A percentile compares a stretch with the other conserved stretches of the same genome.
phyloP scores from a whole-genome alignment of 2,797 vertebrate genomes.

The Scyliorhinus canicula region DNA sequence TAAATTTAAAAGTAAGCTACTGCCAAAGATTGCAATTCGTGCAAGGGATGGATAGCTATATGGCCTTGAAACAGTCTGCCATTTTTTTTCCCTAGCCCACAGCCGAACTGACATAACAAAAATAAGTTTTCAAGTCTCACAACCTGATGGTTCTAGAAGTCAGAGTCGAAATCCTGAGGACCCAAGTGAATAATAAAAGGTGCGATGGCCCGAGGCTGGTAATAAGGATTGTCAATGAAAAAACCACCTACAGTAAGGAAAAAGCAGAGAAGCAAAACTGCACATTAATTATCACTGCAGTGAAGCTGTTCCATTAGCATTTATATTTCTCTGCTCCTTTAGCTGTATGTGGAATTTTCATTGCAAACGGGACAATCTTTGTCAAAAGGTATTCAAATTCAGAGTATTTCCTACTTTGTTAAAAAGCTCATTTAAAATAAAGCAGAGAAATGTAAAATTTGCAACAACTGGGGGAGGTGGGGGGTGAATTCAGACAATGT shows the following conservation, averaged over 20 bases:
- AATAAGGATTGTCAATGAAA: slow-evolving; percentile 99
- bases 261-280: slow-evolving; percentile 75
- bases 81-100: not conserved
- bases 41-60: not conserved
- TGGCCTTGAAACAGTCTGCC: slow-evolving; percentile 28
- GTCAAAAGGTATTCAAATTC: slow-evolving; percentile 65
- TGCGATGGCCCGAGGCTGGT: slow-evolving; percentile 93
- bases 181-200: slow-evolving; percentile 98
- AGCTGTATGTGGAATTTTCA: slow-evolving; percentile 83
- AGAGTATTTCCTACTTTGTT: slow-evolving; percentile 63
- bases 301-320: slow-evolving; percentile 62
- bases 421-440: slow-evolving; percentile 66
- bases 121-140: slow-evolving; percentile 68
- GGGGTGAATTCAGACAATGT: slow-evolving; percentile 59
- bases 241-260: slow-evolving; percentile 87
- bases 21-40: slow-evolving; percentile 18
- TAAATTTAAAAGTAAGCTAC: slow-evolving; percentile 20
- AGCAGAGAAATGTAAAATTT: slow-evolving; percentile 76
- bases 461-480: slow-evolving; percentile 70
- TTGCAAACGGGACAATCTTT: slow-evolving; percentile 59
- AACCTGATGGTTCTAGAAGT: slow-evolving; percentile 91
- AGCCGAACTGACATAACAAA: slow-evolving; percentile 23
- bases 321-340: slow-evolving; percentile 81
- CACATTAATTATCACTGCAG: slow-evolving; percentile 63
- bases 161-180: slow-evolving; percentile 98